phyloP scores from a whole-genome alignment of 2,113 vertebrate species.

The Notiomystis cincta region DNA sequence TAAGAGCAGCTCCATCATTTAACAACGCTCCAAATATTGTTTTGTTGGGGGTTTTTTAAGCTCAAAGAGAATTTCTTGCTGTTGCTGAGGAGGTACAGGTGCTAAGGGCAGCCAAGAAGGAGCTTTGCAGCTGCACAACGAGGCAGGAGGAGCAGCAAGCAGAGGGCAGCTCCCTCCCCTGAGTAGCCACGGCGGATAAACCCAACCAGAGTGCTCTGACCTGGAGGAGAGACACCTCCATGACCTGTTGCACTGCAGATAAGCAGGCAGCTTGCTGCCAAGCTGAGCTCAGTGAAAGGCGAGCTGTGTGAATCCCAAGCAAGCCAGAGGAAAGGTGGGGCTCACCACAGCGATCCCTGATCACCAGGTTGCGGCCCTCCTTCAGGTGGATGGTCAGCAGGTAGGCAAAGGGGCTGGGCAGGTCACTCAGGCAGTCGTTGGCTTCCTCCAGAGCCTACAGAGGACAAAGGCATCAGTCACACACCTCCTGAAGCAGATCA shows the following conservation, averaged over 20 bases:
- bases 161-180: too few relatives aligned
- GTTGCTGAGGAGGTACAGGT: not conserved
- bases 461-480: not conserved
- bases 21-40: not conserved
- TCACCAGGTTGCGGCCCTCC: conserved; percentile 86
- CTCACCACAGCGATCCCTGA: conserved; percentile 89
- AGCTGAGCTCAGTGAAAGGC: not conserved
- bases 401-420: conserved; percentile 77
- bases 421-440: conserved; percentile 42
- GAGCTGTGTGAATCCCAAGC: not conserved
- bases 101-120: not conserved
- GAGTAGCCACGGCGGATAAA: too few relatives aligned
- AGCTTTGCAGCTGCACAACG: not conserved
- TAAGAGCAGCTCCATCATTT: not conserved
- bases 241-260: not conserved
- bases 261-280: not conserved
- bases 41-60: not conserved
- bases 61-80: not conserved
- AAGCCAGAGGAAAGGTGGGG: not conserved
- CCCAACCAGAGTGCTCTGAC: not conserved
- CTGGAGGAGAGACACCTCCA: not conserved
- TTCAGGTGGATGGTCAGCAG: conserved; percentile 88
- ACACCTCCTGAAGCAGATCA: not conserved
- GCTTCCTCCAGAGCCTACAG: conserved; percentile 63
- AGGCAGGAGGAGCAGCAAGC: not conserved